Evolutionary conservation across 1,140 invertebrate species (phyloP), one percentile per base, ranked within the genome.

Genomic region (Lordiphosa clarofinis): DNA sequence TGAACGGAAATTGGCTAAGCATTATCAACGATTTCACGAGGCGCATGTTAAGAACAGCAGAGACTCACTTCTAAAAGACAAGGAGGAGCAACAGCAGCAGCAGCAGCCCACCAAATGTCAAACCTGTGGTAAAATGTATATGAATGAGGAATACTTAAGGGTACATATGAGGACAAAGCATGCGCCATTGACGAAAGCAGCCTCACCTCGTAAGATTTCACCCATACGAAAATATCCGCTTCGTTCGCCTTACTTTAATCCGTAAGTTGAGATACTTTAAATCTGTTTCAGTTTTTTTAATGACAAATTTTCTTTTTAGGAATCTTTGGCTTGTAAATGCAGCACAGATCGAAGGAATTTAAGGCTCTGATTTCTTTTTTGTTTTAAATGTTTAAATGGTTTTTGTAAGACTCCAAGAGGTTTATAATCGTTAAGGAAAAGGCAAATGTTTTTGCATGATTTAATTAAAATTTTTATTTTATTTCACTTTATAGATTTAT

Each of bases 381-480:
- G n/a, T n/a, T n/a, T n/a, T n/a, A n/a, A n/a, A n/a, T n/a, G n/a
- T n/a, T n/a, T n/a, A n/a, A n/a, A n/a, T n/a, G n/a, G n/a, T n/a
- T n/a, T n/a, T n/a, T n/a, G n/a, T 50, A 11, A 42, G 28, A 28
- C 24, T 28, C 24, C 6, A 28, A 6, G 6, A 28, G 6, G 24
- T 28, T 28, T 4, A 28, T 28, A 7, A 28, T 28, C 21, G 21
- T 21, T 33, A 33, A 10, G 33, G n/a, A 24, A n/a, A 9, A 33
- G 4, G 3, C 31, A 28, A 40, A 10, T 21, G 13, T 12, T 2
- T 39, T 42, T 28, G 31, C 15, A 63, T 73, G 40, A 47, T 71
- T 82, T 76, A 75, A 63, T 67, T 82, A 82, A 82, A 81, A 81
- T 62, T n/a, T n/a, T n/a, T n/a, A n/a, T 54, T 82, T 56, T 71